Evolutionary conservation across 1,140 invertebrate species (phyloP), one percentile per base, ranked within the genome.

Genomic region (Nymphalis io): DNA sequence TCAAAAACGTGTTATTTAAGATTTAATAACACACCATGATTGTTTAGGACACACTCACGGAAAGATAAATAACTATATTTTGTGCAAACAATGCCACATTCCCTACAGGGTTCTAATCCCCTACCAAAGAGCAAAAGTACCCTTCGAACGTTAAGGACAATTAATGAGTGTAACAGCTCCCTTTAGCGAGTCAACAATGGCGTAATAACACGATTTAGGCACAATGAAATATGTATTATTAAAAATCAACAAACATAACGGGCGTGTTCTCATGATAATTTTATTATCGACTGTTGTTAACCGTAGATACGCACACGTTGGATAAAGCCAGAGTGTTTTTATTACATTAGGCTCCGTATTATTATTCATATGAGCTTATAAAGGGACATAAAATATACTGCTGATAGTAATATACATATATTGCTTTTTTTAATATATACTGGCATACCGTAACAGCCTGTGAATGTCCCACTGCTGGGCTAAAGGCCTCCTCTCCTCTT

Each of bases 51-150:
- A 75, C 74, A 58, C 62, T 70, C 78, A 83, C 78, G 76, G 76
- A 79, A 84, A 86, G 82, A 82, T 84, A 82, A 82, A 81, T 84
- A 85, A 87, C 82, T 84, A 81, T 87, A 84, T 87, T 86, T 85
- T 84, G 70, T 38, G 63, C 80, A 82, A 86, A 90, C 87, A 90
- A 90, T 79, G 73, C 76, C 55, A 27, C 65, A 70, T 71, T 75
- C 85, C 83, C 86, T 76, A 68, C 70, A 67, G 75, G 63, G 73
- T 60, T 68, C 57, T 82, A 81, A 87, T 83, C 84, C 85, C 85
- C 82, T 81, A 68, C 68, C 68, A 73, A 74, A 76, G 66, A 73
- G 60, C 69, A 66, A 69, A 77, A 76, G 76, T 82, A 78, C 88
- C 85, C 85, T 80, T 75, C 75, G 68, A 72, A 72, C 74, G 82